A percentile compares a stretch with the other conserved stretches of the same genome.
Conservation (phyloP, 2,113 vertebrate species). For the Holacanthus passer region DNA sequence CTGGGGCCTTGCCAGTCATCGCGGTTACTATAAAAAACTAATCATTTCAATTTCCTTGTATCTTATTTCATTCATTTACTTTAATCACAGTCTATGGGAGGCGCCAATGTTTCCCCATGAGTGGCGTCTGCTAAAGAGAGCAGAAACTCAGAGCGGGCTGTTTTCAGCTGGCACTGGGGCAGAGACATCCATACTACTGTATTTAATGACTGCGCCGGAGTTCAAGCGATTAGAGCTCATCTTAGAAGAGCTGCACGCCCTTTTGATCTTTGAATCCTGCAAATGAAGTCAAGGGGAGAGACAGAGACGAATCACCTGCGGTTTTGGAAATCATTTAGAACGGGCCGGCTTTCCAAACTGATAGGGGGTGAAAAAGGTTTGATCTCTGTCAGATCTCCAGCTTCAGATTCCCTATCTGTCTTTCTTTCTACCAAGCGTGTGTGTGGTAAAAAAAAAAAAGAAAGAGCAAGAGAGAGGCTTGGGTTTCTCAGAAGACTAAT, state of each 20-base stretch:
- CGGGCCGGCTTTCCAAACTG: conserved; percentile 67
- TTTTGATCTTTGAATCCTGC: conserved; percentile 75
- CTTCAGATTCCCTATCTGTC: conserved; percentile 49
- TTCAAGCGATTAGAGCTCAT: conserved; percentile 77
- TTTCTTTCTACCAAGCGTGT: conserved; percentile 29
- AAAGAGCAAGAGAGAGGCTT: conserved; percentile 12
- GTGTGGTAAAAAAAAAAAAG: conserved; percentile 13
- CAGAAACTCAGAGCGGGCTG: conserved; percentile 55
- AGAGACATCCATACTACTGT: conserved; percentile 71
- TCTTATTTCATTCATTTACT: conserved; percentile 84
- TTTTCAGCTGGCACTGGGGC: conserved; percentile 64
- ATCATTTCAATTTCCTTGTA: conserved; percentile 84
- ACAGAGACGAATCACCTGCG: conserved; percentile 77
- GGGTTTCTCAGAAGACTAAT: conserved; percentile 47
- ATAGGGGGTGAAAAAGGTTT: conserved; percentile 79
- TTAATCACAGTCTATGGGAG: conserved; percentile 82
- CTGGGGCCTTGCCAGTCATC: conserved; percentile 65
- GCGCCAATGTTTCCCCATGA: conserved; percentile 77
- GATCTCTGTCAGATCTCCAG: conserved; percentile 70
- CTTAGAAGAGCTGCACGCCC: conserved; percentile 56
- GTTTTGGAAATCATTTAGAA: conserved; percentile 75
- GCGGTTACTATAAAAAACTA: conserved; percentile 81
- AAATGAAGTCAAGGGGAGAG: conserved; percentile 74
- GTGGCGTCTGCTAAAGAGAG: conserved; percentile 71
- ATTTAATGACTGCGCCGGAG: conserved; percentile 71